Percentiles rank a stretch among this genome's conserved stretches.
These are phyloP conservation scores for Rhimphoctona megacephalus DNA, from an alignment of 2,888 invertebrate genomes.

Conservation along the genomic window DNA sequence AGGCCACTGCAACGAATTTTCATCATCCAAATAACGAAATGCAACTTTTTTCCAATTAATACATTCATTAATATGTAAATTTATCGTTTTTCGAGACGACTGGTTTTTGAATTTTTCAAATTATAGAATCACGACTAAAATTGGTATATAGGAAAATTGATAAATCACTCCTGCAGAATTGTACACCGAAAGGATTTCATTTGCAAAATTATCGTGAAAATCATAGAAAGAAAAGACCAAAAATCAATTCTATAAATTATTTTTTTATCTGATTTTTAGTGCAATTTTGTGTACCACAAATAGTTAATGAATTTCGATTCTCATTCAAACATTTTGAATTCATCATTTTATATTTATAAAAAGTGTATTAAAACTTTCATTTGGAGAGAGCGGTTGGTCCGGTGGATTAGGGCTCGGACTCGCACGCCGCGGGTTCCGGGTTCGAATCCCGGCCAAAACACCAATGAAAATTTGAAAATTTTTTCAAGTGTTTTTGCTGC, in stretches of 20 bases:
- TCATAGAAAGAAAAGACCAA: neutral
- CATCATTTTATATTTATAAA: neutral
- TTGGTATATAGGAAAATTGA: neutral
- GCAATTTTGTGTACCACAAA: neutral
- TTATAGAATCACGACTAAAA: neutral
- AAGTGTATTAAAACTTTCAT: no score
- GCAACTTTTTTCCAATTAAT: slow-evolving; percentile 10
- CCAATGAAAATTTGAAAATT: no score
- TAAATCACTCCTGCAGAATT: neutral
- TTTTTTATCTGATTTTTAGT: neutral
- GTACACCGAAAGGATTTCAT: neutral
- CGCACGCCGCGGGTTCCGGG: no score
- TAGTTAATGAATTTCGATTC: neutral
- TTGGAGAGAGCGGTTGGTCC: no score
- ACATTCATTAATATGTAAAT: neutral
- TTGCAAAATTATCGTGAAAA: neutral
- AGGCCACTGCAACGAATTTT: slow-evolving; percentile 31
- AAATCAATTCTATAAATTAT: neutral
- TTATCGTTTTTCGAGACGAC: neutral
- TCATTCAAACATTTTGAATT: neutral
- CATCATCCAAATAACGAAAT: neutral
- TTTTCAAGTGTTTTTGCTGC: no score
- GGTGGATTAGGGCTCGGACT: no score
- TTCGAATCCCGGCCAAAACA: no score
- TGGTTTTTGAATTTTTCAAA: neutral